Evolutionary conservation across 2,113 vertebrate species (phyloP), one percentile per base, ranked within the genome.

Genomic region (Aphelocoma coerulescens): DNA sequence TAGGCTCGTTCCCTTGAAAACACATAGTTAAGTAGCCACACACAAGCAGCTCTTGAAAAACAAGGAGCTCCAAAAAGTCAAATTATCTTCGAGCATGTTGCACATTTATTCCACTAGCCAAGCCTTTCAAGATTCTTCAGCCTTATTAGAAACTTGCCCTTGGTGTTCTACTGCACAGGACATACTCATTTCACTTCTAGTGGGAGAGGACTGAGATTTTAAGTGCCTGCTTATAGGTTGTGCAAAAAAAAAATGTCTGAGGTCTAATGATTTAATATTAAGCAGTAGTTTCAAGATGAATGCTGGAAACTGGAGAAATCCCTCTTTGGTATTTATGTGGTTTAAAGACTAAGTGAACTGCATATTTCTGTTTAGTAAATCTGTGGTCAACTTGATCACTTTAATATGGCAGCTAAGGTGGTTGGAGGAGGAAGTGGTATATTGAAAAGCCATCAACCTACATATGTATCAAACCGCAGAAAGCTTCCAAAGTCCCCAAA

Each of bases 301-400:
- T 96, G 63, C 28, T 91, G 59, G 86, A 95, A 96, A 98, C 86
- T 71, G 57, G 44, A 95, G 95, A 96, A 97, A 83, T 89, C 92
- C 93, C 96, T 96, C 82, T 76, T 94, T 65, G 74, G 95, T 97
- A 97, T 97, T 97, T 96, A 94, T 95, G 93, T 92, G 94, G 93
- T 96, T 97, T 96, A 89, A 95, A 95, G 87, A 87, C 83, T 94
- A 95, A 96, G 73, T 93, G 96, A 96, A 73, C 76, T 73, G 51
- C 91, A 33, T 92, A 81, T 97, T 98, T 97, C 96, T 87, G 39
- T 91, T 94, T 63, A 96, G 96, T 96, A 97, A 96, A 95, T 97
- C 93, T 98, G 98, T 65, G 97, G 98, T 97, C 77, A 97, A 67
- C 90, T 95, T 95, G 91, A 97, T 97, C 94, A 91, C 80, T 97